phyloP scores from a whole-genome alignment of 2,888 invertebrate genomes.

The Caenorhabditis virilis region DNA sequence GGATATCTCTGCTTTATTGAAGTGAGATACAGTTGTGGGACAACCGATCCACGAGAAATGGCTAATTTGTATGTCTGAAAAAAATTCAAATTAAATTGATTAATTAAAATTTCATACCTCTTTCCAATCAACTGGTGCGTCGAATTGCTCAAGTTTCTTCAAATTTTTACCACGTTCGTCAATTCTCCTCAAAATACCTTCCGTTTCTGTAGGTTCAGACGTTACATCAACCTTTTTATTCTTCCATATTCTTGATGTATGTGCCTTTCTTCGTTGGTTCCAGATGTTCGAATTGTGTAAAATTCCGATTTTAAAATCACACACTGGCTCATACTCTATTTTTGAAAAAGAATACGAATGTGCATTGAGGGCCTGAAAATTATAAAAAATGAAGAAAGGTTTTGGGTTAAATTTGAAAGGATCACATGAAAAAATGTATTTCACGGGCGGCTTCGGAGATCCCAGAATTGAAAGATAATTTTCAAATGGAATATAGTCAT shows the following conservation, averaged over 20 bases:
- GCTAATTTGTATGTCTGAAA: conserved; percentile 31
- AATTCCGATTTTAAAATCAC: conserved; percentile 39
- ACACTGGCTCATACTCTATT: conserved; percentile 33
- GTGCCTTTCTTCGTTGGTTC: conserved; percentile 24
- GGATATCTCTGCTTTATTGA: conserved; percentile 29
- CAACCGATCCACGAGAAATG: conserved; percentile 20
- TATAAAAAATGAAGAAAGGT: neutral
- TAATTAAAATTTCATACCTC: conserved; percentile 9
- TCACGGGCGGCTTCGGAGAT: no score
- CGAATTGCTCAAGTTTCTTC: conserved; percentile 10
- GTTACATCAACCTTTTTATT: conserved; percentile 13
- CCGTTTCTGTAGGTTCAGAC: neutral
- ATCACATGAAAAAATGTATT: no score
- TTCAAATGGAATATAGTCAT: no score
- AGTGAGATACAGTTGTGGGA: conserved; percentile 34
- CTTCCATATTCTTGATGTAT: conserved; percentile 34
- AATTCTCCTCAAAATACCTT: conserved; percentile 25
- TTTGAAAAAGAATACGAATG: conserved; percentile 18
- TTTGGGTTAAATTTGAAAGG: no score
- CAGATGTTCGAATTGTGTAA: conserved; percentile 32
- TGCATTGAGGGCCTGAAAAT: conserved; percentile 18
- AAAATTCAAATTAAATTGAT: neutral
- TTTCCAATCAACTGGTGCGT: conserved; percentile 21
- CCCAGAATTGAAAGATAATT: no score
- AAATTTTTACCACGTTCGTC: conserved; percentile 35